These are phyloP conservation scores for Calephelis perditalis DNA, from an alignment of 2,888 invertebrate species.

Conservation along the genomic window DNA sequence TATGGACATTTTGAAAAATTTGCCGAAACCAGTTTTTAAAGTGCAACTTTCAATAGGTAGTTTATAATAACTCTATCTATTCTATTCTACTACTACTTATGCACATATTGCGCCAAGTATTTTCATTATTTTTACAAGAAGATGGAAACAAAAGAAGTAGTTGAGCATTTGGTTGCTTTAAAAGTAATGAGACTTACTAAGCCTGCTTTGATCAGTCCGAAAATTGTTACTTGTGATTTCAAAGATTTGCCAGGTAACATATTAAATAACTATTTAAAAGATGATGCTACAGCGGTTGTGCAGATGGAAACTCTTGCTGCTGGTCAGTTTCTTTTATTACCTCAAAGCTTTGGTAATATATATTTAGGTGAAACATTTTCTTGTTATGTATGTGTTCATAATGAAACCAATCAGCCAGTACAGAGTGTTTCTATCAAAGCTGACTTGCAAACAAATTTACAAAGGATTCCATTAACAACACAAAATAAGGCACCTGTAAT, in stretches of 20 bases:
- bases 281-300: constrained; percentile 90
- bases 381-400: constrained; percentile 97
- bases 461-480: constrained; percentile 89
- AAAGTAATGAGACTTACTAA: constrained; percentile 97
- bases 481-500: constrained; percentile 80
- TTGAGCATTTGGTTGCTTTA: constrained; percentile 79
- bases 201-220: constrained; percentile 90
- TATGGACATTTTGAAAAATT: too few species aligned
- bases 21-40: too few species aligned
- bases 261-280: constrained; percentile 86
- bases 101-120: too few species aligned
- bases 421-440: constrained; percentile 93
- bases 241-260: constrained; percentile 91
- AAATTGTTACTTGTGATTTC: constrained; percentile 89
- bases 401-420: constrained; percentile 92
- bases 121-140: constrained; percentile 19
- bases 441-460: constrained; percentile 95
- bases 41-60: too few species aligned
- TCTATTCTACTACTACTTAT: too few species aligned
- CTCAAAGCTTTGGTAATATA: constrained; percentile 98
- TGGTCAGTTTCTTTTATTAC: constrained; percentile 94
- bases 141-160: constrained; percentile 80
- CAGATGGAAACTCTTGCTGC: constrained; percentile 90
- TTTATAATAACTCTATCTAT: too few species aligned
- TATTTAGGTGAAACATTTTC: constrained; percentile 99